Evolutionary conservation across 2,888 invertebrate species (phyloP), one percentile per base, ranked within the genome.

Genomic region (Caenorhabditis sp.): DNA sequence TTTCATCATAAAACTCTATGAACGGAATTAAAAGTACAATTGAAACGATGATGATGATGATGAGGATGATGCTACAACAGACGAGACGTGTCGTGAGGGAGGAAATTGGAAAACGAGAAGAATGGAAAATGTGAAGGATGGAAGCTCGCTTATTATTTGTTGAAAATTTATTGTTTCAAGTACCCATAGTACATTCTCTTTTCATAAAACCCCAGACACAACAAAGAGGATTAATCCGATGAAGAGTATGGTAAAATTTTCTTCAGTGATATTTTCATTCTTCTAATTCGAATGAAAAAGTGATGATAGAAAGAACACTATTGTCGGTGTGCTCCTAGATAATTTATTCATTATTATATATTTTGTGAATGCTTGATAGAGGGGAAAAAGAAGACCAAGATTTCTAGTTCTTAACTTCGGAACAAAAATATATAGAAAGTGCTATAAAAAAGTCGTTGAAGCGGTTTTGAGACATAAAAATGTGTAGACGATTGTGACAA

Each of bases 291-390:
- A 14, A 61, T 26, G 28, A 73, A 56, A 35, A 26, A 61, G 44
- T 35, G 74, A 61, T 63, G 63, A 49, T 19, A 63, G n/a, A 59
- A 76, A 77, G 69, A 77, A 77, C 77, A 61, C 69, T 51, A 68
- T 76, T 69, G 69, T 77, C 47, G 68, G 26, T 51, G 59, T 77
- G 69, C 51, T 44, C 31, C n/a, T 41, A 12, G 61, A 77, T 79
- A 72, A 79, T 70, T 79, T 70, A 79, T 79, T 79, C 79, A 70
- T 63, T 70, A 69, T 69, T 76, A 54, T 77, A 59, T 77, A 77
- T 77, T 28, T 69, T 41, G 47, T 68, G 75, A 68, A 76, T 59
- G 35, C 47, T 54, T 35, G 54, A 54, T 59, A 31, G 12, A 10
- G 28, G 22, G 47, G 12, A 59, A 73, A 14, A 54, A 54, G 14